Conservation (phyloP, 2,113 vertebrate species). For the Chinchilla lanigera region DNA sequence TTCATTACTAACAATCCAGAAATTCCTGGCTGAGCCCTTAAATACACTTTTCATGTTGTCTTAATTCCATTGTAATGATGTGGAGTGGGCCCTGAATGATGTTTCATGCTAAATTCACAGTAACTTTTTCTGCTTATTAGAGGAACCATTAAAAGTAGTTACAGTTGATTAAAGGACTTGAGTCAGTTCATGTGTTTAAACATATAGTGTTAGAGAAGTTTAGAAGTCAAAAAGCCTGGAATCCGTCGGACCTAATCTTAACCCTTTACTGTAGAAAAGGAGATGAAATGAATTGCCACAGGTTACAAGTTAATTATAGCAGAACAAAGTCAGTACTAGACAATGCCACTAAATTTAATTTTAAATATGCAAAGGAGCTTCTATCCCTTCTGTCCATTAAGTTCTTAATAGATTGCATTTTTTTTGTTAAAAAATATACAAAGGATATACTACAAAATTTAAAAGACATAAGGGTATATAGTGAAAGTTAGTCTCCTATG, state of each 20-base stretch:
- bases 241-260: neutral
- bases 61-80: neutral
- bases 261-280: neutral
- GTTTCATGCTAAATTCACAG: neutral
- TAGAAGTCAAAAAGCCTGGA: neutral
- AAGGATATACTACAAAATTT: neutral
- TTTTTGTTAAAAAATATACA: no score
- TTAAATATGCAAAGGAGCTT: no score
- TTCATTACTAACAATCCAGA: conserved; percentile 33
- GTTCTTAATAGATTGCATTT: no score
- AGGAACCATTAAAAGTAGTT: conserved; percentile 22
- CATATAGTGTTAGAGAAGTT: neutral
- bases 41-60: neutral
- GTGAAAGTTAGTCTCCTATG: neutral
- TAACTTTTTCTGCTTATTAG: conserved; percentile 4
- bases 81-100: conserved; percentile 23
- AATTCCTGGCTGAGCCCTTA: neutral
- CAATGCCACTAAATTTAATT: neutral
- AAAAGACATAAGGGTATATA: conserved; percentile 7
- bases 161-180: neutral
- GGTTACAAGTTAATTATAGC: neutral
- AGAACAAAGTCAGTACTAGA: neutral
- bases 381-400: no score
- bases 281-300: neutral
- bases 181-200: conserved; percentile 26